These are phyloP conservation scores for Onthophagus sagittarius DNA, from an alignment of 2,888 invertebrate genomes.

Conservation along the genomic window DNA sequence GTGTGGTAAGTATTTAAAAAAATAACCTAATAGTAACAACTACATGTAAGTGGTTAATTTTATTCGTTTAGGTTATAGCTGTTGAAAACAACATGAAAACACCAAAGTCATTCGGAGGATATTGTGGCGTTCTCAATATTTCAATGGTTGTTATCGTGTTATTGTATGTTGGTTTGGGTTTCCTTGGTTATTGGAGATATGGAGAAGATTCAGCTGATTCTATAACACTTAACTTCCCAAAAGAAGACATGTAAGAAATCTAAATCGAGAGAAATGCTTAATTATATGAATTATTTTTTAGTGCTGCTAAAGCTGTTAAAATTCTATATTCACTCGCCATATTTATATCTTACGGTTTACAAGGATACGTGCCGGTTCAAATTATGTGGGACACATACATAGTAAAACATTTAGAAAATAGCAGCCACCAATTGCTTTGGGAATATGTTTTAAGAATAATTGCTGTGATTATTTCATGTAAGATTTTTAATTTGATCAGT, in stretches of 20 bases:
- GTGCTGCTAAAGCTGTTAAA: conserved; percentile 62
- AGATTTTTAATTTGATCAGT: conserved; percentile 30
- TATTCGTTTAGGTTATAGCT: conserved; percentile 69
- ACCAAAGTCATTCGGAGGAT: conserved; percentile 72
- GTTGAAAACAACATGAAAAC: conserved; percentile 88
- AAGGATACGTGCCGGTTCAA: conserved; percentile 84
- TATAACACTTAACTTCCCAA: conserved; percentile 78
- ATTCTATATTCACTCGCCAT: conserved; percentile 65
- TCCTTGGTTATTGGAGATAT: conserved; percentile 81
- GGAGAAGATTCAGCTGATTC: conserved; percentile 66
- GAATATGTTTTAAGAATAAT: conserved; percentile 45
- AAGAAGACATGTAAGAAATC: conserved; percentile 51
- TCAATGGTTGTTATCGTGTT: conserved; percentile 75
- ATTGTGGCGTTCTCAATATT: conserved; percentile 74
- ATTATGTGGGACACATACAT: conserved; percentile 64
- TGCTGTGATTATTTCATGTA: conserved; percentile 48
- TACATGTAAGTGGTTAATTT: neutral
- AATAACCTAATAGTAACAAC: neutral
- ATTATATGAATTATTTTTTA: conserved; percentile 40
- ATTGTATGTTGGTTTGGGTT: conserved; percentile 75
- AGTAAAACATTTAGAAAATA: conserved; percentile 40
- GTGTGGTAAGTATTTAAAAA: conserved; percentile 62
- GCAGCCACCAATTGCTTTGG: conserved; percentile 34
- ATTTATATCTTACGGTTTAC: conserved; percentile 79
- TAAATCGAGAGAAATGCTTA: neutral